phyloP scores from a whole-genome alignment of 1,140 invertebrate species.

The Drosophila insularis region DNA sequence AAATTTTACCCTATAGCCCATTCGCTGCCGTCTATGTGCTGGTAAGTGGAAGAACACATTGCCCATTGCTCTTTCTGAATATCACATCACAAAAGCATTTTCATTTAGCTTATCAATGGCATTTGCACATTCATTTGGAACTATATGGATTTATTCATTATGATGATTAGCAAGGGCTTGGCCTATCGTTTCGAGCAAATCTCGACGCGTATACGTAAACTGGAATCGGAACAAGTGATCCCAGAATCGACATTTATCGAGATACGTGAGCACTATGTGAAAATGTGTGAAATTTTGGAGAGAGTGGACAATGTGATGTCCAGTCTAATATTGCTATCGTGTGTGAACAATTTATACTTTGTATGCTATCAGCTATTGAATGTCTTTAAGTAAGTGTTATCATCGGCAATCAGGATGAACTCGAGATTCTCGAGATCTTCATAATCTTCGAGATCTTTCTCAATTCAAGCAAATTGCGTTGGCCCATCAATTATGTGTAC shows the following conservation, averaged over 20 bases:
- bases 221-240: slow-evolving; percentile 82
- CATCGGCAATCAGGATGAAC: not conserved
- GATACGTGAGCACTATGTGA: slow-evolving; percentile 85
- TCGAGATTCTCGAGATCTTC: too few relatives aligned
- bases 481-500: slow-evolving; percentile 84
- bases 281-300: slow-evolving; percentile 84
- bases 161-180: slow-evolving; percentile 85
- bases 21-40: slow-evolving; percentile 40
- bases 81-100: too few relatives aligned
- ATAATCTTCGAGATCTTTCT: too few relatives aligned
- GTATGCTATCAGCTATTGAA: slow-evolving; percentile 89
- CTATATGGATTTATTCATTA: slow-evolving; percentile 87
- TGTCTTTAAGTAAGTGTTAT: slow-evolving; percentile 86
- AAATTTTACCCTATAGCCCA: slow-evolving; percentile 50
- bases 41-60: slow-evolving; percentile 30
- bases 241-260: slow-evolving; percentile 85
- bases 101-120: slow-evolving; percentile 54
- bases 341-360: slow-evolving; percentile 88
- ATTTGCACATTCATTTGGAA: slow-evolving; percentile 87
- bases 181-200: slow-evolving; percentile 85
- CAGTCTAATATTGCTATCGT: slow-evolving; percentile 87
- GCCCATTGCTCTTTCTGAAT: too few relatives aligned
- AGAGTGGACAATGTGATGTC: slow-evolving; percentile 84
- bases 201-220: slow-evolving; percentile 81
- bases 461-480: slow-evolving; percentile 64